Evolutionary conservation across 2,888 invertebrate genomes (phyloP), one percentile per base, ranked within the genome.

Genomic region (Epistrophe grossulariae): DNA sequence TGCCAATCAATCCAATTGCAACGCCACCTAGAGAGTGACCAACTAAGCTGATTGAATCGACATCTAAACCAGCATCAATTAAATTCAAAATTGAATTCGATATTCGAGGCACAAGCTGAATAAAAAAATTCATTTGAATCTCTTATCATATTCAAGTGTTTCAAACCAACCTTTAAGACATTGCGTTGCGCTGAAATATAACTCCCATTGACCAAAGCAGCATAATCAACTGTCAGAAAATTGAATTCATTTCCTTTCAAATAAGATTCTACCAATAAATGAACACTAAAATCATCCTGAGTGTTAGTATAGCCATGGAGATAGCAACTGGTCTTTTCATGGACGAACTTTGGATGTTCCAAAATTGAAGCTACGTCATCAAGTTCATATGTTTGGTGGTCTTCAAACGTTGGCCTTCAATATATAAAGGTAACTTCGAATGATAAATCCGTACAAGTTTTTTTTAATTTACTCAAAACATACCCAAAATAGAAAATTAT

Each of bases 1-100:
- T 89, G 1, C 92, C 92, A 62, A 93, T 89, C 15, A 91, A 81
- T 1, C 93, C 93, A n/a, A 91, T 90, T 88, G 92, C 88, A 82
- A 92, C 92, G 1, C 91, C 92, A n/a, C 93, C 93, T 55, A 93
- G 82, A 0, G 93, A 93, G 84, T 93, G 93, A 0, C 93, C 93
- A 2, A 93, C 92, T 38, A 93, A 89, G 78, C 92, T 92, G 3
- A 93, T 89, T 73, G 90, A 91, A 2, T 90, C 88, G 17, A 90
- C 89, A 66, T 91, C 89, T 73, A 93, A 89, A 3, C 92, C 92
- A 24, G 91, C 88, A 7, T 90, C 88, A 57, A 92, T 90, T 82
- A 92, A 89, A 48, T 89, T 80, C 2, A 92, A 70, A 10, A 93
- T 78, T 0, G 90, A 81, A 28, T 91, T 38, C 1, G 85, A 72